Conservation (phyloP, 1,140 invertebrate species). For the Diabrotica virgifera region DNA sequence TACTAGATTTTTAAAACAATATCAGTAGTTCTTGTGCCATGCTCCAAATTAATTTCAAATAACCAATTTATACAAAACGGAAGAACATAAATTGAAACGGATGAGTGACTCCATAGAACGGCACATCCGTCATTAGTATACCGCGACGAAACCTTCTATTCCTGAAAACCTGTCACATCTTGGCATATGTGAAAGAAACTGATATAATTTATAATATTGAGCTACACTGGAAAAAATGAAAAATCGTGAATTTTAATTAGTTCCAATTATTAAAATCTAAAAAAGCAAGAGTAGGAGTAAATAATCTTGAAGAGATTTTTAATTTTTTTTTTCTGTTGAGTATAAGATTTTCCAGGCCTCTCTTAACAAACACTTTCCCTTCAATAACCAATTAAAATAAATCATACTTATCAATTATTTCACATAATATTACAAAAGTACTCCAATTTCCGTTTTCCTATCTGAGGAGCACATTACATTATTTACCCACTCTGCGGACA, state of each 20-base stretch:
- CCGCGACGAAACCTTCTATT: conserved; percentile 31
- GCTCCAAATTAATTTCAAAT: conserved; percentile 10
- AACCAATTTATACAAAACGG: conserved; percentile 30
- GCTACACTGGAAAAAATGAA: not conserved
- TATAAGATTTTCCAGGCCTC: too few species aligned
- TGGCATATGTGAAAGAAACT: conserved; percentile 27
- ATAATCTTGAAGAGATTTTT: too few species aligned
- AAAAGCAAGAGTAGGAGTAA: too few species aligned
- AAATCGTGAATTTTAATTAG: not conserved
- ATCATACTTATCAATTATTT: too few species aligned
- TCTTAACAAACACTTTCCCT: too few species aligned
- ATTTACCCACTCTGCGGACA: too few species aligned
- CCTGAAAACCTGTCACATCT: conserved; percentile 19
- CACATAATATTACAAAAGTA: too few species aligned
- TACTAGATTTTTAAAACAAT: not conserved
- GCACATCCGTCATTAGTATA: conserved; percentile 45
- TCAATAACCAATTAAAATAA: too few species aligned
- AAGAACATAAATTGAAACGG: conserved; percentile 46
- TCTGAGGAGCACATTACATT: too few species aligned
- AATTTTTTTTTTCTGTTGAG: too few species aligned
- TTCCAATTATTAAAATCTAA: not conserved
- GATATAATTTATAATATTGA: conserved; percentile 8
- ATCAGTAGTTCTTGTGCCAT: not conserved
- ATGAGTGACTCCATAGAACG: conserved; percentile 42
- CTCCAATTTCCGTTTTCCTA: too few species aligned